Evolutionary conservation across 2,888 invertebrate species (phyloP).

Genomic region (Nemoura dubitans): DNA sequence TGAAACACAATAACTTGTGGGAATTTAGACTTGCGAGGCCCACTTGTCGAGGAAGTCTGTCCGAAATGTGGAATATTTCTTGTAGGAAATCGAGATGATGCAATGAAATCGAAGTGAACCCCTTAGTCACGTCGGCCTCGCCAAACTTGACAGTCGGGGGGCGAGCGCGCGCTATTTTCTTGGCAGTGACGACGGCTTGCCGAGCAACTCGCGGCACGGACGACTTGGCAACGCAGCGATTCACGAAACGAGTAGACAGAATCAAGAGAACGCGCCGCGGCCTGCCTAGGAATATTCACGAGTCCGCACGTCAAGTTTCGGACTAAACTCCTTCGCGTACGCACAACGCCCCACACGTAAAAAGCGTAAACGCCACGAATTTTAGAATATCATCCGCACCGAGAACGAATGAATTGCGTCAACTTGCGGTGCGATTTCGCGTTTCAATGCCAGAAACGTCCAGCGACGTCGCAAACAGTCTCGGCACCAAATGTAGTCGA

Average conservation of each 20-base stretch:
- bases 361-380: neutral
- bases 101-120: no score
- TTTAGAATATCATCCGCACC: neutral
- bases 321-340: neutral
- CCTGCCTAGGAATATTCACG: neutral
- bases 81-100: no score
- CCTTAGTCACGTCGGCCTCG: neutral
- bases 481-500: neutral
- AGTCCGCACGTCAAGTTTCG: neutral
- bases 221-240: neutral
- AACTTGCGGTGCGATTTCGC: neutral
- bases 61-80: no score
- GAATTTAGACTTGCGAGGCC: no score
- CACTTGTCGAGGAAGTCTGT: no score
- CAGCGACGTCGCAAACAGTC: neutral
- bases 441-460: neutral
- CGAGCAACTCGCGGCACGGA: neutral
- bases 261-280: neutral
- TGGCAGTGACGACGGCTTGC: neutral
- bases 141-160: neutral
- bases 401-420: neutral
- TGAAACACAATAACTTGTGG: no score
- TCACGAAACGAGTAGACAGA: neutral
- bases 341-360: neutral
- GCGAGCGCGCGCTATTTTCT: neutral